A percentile compares a stretch with the other conserved stretches of the same genome.
phyloP scores from a whole-genome alignment of 2,888 invertebrate species.

The Pristionchus maxplancki region DNA sequence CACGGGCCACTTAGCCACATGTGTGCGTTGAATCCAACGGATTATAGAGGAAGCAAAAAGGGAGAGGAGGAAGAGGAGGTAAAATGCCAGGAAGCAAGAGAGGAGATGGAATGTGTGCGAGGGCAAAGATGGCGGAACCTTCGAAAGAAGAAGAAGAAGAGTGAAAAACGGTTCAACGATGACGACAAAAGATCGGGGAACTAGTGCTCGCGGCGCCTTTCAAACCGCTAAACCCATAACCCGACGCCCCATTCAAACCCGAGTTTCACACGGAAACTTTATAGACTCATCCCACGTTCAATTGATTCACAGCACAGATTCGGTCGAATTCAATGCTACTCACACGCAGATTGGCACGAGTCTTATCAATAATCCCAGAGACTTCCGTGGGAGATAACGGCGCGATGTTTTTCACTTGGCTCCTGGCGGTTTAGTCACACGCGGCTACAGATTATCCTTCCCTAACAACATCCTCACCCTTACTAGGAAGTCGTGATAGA shows the following conservation, averaged over 20 bases:
- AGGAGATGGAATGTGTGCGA: neutral
- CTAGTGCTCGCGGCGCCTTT: neutral
- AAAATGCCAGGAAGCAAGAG: neutral
- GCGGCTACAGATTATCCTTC: no score
- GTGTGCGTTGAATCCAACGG: neutral
- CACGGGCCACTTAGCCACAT: neutral
- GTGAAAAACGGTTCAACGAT: neutral
- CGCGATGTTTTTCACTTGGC: no score
- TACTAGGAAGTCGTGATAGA: no score
- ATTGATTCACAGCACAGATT: no score
- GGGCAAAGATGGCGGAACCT: neutral
- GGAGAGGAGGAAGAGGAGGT: neutral
- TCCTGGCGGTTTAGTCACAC: no score
- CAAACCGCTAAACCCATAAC: neutral
- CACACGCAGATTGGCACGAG: no score
- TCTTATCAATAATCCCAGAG: no score
- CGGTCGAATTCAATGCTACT: no score
- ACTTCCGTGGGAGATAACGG: no score
- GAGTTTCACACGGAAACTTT: no score
- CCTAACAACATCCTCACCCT: no score
- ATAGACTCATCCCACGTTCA: no score
- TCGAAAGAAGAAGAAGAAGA: neutral
- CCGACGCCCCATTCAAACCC: neutral
- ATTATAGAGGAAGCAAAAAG: neutral
- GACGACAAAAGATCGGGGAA: conserved; percentile 25